A percentile compares a stretch with the other conserved stretches of the same genome.
phyloP scores from a whole-genome alignment of 2,797 vertebrate species.

The Esox lucius region DNA sequence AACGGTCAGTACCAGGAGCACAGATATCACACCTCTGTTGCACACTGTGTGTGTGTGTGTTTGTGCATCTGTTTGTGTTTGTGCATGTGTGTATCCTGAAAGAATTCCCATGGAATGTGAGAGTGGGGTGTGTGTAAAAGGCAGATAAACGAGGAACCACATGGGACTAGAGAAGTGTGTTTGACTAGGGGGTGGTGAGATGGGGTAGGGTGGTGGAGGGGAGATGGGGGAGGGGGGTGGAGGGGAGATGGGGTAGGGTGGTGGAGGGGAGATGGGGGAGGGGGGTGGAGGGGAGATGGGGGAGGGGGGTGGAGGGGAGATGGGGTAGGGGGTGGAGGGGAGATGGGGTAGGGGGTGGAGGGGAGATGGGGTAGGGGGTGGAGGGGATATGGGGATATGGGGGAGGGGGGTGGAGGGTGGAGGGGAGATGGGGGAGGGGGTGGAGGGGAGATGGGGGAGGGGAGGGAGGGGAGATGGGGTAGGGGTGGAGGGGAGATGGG shows the following conservation, averaged over 20 bases:
- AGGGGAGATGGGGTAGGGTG: not conserved
- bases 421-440: not conserved
- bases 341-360: not conserved
- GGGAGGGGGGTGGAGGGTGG: not conserved
- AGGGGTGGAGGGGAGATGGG: not conserved
- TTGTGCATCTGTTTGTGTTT: conserved; percentile 6
- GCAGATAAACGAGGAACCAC: conserved; percentile 47
- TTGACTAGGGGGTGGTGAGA: conserved; percentile 22
- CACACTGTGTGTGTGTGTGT: conserved; percentile 34
- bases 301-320: not conserved
- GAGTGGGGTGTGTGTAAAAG: conserved; percentile 30
- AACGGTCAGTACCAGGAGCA: no score
- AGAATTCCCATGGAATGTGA: not conserved
- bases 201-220: conserved; percentile 13
- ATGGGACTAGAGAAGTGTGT: conserved; percentile 50
- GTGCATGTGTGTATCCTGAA: conserved; percentile 9
- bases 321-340: not conserved
- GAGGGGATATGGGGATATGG: no score
- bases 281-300: not conserved
- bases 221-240: not conserved
- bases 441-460: accelerated
- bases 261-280: not conserved
- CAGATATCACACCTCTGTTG: no score
- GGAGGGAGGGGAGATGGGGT: not conserved
- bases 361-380: not conserved